Evolutionary conservation across 2,888 invertebrate genomes (phyloP).

Genomic region (Liopterus haemorrhoidalis): DNA sequence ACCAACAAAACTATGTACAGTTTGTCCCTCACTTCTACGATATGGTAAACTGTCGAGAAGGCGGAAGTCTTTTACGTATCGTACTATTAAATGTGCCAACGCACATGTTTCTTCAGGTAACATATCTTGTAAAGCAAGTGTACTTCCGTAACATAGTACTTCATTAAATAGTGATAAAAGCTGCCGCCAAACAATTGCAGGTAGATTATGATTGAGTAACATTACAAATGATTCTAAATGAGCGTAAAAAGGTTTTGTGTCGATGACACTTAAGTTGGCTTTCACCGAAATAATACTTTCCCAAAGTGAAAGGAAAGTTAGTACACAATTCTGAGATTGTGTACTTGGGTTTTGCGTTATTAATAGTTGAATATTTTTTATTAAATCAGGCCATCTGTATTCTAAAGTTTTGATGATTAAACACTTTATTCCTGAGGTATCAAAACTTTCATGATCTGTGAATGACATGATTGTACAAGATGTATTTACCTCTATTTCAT

Average conservation of each 20-base stretch:
- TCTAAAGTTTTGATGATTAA: conserved; percentile 79
- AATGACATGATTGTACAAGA: conserved; percentile 58
- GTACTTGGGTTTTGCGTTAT: conserved; percentile 54
- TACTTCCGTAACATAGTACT: conserved; percentile 86
- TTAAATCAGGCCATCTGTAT: conserved; percentile 76
- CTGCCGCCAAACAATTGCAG: conserved; percentile 78
- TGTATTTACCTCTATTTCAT: conserved; percentile 27
- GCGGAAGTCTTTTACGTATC: conserved; percentile 79
- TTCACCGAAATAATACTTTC: conserved; percentile 86
- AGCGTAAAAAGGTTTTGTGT: conserved; percentile 82
- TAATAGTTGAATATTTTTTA: conserved; percentile 61
- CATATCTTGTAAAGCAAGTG: conserved; percentile 79
- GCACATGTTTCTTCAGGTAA: conserved; percentile 84
- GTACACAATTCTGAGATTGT: conserved; percentile 63
- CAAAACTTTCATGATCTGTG: conserved; percentile 75
- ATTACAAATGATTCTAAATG: conserved; percentile 76
- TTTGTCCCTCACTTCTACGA: conserved; percentile 41
- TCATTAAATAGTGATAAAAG: conserved; percentile 81
- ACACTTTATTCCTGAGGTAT: conserved; percentile 80
- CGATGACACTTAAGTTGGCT: conserved; percentile 82
- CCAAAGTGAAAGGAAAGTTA: conserved; percentile 82
- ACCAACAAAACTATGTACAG: conserved; percentile 45
- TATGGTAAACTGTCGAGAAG: conserved; percentile 55
- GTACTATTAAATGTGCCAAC: conserved; percentile 76
- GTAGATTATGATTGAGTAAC: conserved; percentile 62